Evolutionary conservation across 1,140 invertebrate genomes (phyloP).

Genomic region (Drosophila tani): DNA sequence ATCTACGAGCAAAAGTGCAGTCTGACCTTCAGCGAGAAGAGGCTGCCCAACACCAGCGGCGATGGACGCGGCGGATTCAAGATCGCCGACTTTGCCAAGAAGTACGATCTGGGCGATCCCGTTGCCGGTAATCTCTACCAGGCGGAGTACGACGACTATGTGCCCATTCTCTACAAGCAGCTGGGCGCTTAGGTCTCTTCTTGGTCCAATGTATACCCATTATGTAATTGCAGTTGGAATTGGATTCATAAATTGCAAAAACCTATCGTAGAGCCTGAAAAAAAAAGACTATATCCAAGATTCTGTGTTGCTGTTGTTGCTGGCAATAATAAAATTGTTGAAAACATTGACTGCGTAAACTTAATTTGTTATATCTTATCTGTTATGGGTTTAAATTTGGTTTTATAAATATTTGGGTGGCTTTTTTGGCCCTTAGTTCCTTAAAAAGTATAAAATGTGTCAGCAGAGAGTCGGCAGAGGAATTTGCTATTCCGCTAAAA

Average conservation of each 20-base stretch:
- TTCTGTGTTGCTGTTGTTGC: slow-evolving; percentile 7
- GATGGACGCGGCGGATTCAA: slow-evolving; percentile 92
- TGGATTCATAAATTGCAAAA: slow-evolving; percentile 3
- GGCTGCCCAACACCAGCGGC: slow-evolving; percentile 87
- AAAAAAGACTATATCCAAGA: slow-evolving; percentile 11
- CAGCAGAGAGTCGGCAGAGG: too few species aligned
- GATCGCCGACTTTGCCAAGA: slow-evolving; percentile 88
- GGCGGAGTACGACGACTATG: slow-evolving; percentile 96
- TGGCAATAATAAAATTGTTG: slow-evolving; percentile 58
- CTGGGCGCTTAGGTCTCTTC: slow-evolving; percentile 55
- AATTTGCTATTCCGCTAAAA: too few species aligned
- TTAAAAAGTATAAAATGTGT: background rate
- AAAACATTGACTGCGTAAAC: slow-evolving; percentile 15
- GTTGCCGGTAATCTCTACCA: slow-evolving; percentile 96
- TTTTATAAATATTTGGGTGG: too few species aligned
- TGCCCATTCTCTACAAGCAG: slow-evolving; percentile 87
- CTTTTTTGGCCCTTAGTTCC: background rate
- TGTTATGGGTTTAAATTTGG: background rate
- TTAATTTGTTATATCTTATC: slow-evolving; percentile 4
- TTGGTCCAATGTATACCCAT: background rate
- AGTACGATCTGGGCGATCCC: slow-evolving; percentile 93
- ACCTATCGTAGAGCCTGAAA: slow-evolving; percentile 3
- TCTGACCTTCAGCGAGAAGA: slow-evolving; percentile 73
- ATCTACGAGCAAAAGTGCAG: slow-evolving; percentile 91
- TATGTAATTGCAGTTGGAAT: slow-evolving; percentile 38